Percentiles rank a stretch among this genome's conserved stretches.
Conservation (phyloP, 2,797 vertebrate genomes). For the Apogon talboti region DNA sequence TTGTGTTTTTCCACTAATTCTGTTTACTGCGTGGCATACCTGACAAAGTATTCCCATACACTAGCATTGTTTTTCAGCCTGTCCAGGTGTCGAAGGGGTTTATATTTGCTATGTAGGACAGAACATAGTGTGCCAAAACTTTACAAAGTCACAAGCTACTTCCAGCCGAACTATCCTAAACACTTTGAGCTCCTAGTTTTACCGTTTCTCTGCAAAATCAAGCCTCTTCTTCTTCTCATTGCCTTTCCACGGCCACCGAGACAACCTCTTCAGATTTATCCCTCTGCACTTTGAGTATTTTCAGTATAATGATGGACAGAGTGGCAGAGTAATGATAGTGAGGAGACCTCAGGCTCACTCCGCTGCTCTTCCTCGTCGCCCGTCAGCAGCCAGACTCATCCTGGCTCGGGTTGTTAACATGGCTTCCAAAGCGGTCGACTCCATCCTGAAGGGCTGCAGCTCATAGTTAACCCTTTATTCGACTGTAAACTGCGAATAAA, state of each 20-base stretch:
- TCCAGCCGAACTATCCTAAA: neutral
- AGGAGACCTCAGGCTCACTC: conserved; percentile 50
- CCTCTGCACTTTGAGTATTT: conserved; percentile 44
- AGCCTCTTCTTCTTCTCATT: conserved; percentile 2
- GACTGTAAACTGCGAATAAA: neutral
- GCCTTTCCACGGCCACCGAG: conserved; percentile 19
- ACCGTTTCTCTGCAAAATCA: conserved; percentile 2
- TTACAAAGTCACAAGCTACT: conserved; percentile 1
- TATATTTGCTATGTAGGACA: conserved; percentile 14
- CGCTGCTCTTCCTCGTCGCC: conserved; percentile 4
- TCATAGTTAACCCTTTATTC: conserved; percentile 35
- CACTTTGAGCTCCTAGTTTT: neutral
- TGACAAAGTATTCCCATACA: conserved; percentile 49
- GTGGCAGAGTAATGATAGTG: conserved; percentile 43
- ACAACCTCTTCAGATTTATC: conserved; percentile 26
- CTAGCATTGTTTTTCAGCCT: neutral
- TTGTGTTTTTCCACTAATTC: conserved; percentile 44
- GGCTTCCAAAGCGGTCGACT: conserved; percentile 25
- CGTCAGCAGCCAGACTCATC: conserved; percentile 15
- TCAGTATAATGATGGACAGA: conserved; percentile 31
- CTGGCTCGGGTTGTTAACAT: conserved; percentile 18
- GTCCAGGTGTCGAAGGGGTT: conserved; percentile 1
- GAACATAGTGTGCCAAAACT: conserved; percentile 1
- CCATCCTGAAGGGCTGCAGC: conserved; percentile 24
- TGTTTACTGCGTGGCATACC: conserved; percentile 52